Conservation (phyloP, 1,140 invertebrate species). For the Nephila pilipes region DNA sequence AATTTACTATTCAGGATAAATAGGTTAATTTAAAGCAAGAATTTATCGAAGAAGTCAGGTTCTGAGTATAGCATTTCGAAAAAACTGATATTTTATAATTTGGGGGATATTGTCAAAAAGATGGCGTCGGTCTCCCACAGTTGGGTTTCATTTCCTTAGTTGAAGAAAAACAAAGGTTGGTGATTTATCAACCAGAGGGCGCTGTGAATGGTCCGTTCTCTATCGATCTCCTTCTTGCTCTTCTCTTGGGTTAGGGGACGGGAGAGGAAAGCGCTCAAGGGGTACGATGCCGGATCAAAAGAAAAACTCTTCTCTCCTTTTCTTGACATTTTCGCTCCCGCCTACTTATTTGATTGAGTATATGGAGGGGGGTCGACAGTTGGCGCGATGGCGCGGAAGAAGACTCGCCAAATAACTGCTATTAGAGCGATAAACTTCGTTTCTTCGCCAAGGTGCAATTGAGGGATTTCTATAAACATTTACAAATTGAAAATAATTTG, state of each 20-base stretch:
- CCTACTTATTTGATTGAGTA: conserved; percentile 66
- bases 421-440: background rate
- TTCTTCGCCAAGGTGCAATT: background rate
- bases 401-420: background rate
- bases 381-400: conserved; percentile 47
- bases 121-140: background rate
- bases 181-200: conserved; percentile 52
- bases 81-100: background rate
- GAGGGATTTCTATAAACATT: background rate
- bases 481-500: background rate
- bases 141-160: conserved; percentile 15
- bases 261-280: background rate
- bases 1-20: background rate
- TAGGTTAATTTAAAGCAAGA: too few relatives aligned
- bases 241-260: conserved; percentile 56
- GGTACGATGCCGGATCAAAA: conserved; percentile 58
- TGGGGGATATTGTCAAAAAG: background rate
- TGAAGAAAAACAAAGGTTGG: conserved; percentile 38
- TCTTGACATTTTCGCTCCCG: conserved; percentile 67
- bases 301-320: conserved; percentile 69
- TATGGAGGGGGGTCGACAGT: background rate
- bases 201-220: background rate
- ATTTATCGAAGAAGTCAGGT: too few relatives aligned
- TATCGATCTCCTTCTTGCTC: conserved; percentile 69
- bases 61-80: background rate